These are phyloP conservation scores for Progne subis DNA, from an alignment of 2,113 vertebrate genomes.

Conservation along the genomic window DNA sequence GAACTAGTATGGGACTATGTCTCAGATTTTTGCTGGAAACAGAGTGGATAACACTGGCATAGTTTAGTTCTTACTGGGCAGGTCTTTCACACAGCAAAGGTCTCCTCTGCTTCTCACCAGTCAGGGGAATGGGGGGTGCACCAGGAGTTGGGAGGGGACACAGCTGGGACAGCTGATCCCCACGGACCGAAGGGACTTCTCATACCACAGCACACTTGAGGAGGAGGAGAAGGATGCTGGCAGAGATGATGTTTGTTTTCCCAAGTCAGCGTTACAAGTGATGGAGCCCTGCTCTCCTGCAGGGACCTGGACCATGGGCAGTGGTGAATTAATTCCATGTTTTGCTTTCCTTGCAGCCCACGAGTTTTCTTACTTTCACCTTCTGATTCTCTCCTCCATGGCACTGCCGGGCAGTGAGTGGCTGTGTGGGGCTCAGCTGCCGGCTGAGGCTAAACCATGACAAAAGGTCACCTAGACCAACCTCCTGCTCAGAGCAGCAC, in stretches of 20 bases:
- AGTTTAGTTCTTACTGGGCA: background rate
- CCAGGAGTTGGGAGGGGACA: background rate
- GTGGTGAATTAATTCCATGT: background rate
- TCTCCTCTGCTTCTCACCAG: background rate
- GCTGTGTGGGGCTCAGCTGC: background rate
- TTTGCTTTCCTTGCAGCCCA: background rate
- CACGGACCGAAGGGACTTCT: background rate
- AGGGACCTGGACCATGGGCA: background rate
- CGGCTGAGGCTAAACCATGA: background rate
- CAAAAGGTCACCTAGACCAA: background rate
- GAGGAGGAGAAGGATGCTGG: background rate
- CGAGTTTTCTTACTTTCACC: background rate
- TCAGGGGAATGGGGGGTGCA: accelerated
- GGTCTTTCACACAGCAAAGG: background rate
- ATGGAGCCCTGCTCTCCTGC: background rate
- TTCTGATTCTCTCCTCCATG: background rate
- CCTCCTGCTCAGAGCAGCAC: background rate
- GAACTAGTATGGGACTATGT: accelerated
- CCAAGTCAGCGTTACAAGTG: accelerated
- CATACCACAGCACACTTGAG: background rate
- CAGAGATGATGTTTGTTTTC: background rate
- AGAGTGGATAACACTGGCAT: background rate
- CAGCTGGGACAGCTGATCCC: background rate
- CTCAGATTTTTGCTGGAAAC: background rate
- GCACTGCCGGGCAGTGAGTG: accelerated